Conservation (phyloP, 2,797 vertebrate genomes). For the Ctenopoma kingsleyae region DNA sequence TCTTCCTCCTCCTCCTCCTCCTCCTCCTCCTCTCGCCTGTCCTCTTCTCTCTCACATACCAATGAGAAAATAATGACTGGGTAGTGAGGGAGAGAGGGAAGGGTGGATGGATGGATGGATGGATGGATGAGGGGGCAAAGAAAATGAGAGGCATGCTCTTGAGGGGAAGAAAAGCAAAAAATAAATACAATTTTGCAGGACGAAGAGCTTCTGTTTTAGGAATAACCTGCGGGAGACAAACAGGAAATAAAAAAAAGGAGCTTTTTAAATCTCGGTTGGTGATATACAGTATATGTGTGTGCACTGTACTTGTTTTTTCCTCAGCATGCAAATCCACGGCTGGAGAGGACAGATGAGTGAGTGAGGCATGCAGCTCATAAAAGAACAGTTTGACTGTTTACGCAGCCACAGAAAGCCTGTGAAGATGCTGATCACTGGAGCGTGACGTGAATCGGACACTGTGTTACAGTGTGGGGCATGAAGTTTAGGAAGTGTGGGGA, state of each 20-base stretch:
- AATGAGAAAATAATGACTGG: constrained; percentile 82
- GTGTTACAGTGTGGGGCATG: background rate
- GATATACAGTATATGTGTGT: background rate
- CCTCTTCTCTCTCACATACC: constrained; percentile 77
- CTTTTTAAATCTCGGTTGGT: constrained; percentile 66
- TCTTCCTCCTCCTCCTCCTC: constrained; percentile 67
- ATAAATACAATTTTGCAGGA: constrained; percentile 68
- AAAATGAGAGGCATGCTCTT: constrained; percentile 51
- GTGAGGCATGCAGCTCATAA: constrained; percentile 35
- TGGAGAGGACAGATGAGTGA: constrained; percentile 30
- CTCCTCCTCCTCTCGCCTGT: constrained; percentile 65
- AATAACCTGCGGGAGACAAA: constrained; percentile 85
- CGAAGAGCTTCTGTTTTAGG: constrained; percentile 81
- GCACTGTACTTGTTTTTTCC: constrained; percentile 14
- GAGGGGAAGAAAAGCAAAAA: constrained; percentile 36
- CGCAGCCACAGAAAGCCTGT: background rate
- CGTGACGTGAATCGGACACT: background rate
- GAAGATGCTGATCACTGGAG: background rate
- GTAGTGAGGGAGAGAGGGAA: constrained; percentile 61
- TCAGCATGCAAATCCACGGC: constrained; percentile 60
- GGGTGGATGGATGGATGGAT: constrained; percentile 31
- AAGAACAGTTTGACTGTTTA: background rate
- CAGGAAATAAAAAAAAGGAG: constrained; percentile 69
- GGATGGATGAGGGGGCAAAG: constrained; percentile 37
- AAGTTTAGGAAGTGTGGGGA: background rate